Evolutionary conservation across 2,113 vertebrate genomes (phyloP).

Genomic region (Solea solea): DNA sequence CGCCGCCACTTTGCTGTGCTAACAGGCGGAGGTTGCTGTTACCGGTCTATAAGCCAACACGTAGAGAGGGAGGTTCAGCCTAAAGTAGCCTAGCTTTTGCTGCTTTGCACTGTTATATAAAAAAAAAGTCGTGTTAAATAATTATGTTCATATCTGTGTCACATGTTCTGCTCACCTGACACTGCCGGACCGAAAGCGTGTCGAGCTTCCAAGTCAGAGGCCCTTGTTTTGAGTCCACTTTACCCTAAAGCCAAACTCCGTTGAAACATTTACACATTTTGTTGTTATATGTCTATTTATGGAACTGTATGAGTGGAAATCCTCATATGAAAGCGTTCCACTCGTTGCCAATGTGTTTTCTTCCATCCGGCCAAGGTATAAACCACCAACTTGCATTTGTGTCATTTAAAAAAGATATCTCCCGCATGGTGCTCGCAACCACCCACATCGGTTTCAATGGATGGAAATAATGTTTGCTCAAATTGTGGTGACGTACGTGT

Average conservation of each 20-base stretch:
- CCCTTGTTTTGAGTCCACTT: constrained; percentile 19
- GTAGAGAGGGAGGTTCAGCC: constrained; percentile 1
- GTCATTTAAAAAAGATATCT: neutral
- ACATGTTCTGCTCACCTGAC: neutral
- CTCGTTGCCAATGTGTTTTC: fast-evolving
- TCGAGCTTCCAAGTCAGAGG: constrained; percentile 31
- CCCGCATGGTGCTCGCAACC: neutral
- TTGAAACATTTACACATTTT: neutral
- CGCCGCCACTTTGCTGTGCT: constrained; percentile 40
- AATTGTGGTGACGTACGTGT: neutral
- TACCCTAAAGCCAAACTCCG: neutral
- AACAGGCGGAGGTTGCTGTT: constrained; percentile 36
- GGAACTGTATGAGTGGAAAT: fast-evolving
- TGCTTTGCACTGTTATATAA: fast-evolving
- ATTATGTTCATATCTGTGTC: too few species aligned
- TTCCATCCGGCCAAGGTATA: neutral
- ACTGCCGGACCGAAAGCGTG: neutral
- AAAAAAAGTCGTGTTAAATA: neutral
- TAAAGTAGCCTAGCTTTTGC: neutral
- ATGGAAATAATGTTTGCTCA: neutral
- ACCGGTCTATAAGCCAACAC: neutral
- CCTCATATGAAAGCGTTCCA: fast-evolving
- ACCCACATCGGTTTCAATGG: constrained; percentile 19
- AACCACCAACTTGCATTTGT: fast-evolving
- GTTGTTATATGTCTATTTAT: fast-evolving